These are phyloP conservation scores for Sciaenops ocellatus DNA, from an alignment of 2,797 vertebrate species.

Conservation along the genomic window DNA sequence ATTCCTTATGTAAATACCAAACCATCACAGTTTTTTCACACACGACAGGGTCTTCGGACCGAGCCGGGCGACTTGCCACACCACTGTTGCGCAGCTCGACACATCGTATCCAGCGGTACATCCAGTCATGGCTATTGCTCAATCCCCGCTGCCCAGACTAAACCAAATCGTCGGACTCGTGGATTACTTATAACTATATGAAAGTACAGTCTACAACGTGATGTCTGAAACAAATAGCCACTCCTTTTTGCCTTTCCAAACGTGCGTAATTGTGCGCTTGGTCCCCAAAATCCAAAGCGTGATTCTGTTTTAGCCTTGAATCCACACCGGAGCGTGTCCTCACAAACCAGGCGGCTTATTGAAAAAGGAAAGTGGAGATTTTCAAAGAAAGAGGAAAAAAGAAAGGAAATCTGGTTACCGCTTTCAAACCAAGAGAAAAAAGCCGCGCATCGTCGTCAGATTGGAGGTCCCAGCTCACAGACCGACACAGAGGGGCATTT, in stretches of 20 bases:
- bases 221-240: constrained; percentile 56
- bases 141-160: constrained; percentile 58
- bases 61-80: constrained; percentile 81
- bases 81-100: constrained; percentile 83
- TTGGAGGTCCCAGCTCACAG: constrained; percentile 73
- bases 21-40: constrained; percentile 41
- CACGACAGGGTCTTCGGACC: constrained; percentile 54
- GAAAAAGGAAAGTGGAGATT: constrained; percentile 64
- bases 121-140: constrained; percentile 73
- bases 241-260: constrained; percentile 67
- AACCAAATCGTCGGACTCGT: constrained; percentile 37
- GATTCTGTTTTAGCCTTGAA: constrained; percentile 63
- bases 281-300: constrained; percentile 66
- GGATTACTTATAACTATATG: constrained; percentile 19
- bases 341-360: constrained; percentile 52
- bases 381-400: constrained; percentile 66
- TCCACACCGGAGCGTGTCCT: constrained; percentile 63
- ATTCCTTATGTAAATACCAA: constrained; percentile 20
- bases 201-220: constrained; percentile 26
- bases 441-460: constrained; percentile 77
- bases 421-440: constrained; percentile 75
- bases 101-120: constrained; percentile 68
- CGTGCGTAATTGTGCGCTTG: constrained; percentile 80
- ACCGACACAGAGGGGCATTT: constrained; percentile 75
- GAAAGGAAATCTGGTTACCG: constrained; percentile 78